Percentiles rank a stretch among this genome's conserved stretches.
These are phyloP conservation scores for Lasioglossum albipes DNA, from an alignment of 1,140 invertebrate species.

Conservation along the genomic window DNA sequence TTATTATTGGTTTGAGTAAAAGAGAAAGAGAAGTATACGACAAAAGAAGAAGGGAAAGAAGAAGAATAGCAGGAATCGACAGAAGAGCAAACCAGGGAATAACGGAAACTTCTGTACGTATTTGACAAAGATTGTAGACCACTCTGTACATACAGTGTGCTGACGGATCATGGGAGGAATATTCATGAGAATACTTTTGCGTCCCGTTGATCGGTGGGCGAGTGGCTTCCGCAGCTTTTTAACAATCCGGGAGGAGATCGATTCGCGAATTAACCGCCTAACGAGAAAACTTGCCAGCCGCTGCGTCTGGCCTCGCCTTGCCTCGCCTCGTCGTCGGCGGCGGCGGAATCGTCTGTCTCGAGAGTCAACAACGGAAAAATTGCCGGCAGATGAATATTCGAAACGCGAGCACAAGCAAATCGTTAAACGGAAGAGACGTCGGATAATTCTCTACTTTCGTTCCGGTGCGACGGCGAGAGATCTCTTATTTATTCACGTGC, in stretches of 20 bases:
- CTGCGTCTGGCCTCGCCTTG: too few species aligned
- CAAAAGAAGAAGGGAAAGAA: too few species aligned
- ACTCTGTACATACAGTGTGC: too few species aligned
- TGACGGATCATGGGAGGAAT: not conserved
- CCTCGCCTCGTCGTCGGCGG: too few species aligned
- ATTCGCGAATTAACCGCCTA: constrained; percentile 10
- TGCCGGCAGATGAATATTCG: not conserved
- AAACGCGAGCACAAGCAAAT: constrained; percentile 10
- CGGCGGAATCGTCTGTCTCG: not conserved
- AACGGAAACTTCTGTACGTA: too few species aligned
- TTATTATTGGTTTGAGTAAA: too few species aligned
- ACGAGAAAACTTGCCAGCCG: not conserved
- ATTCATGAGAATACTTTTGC: too few species aligned
- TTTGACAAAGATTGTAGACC: too few species aligned
- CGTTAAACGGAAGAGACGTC: constrained; percentile 8
- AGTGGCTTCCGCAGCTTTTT: not conserved
- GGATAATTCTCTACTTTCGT: constrained; percentile 10
- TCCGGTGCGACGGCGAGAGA: not conserved
- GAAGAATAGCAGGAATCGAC: too few species aligned
- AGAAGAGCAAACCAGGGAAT: not conserved
- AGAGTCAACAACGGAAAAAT: not conserved
- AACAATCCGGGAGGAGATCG: not conserved
- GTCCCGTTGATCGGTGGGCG: too few species aligned
- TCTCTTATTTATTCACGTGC: constrained; percentile 29
- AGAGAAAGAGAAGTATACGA: too few species aligned